Evolutionary conservation across 2,888 invertebrate genomes (phyloP).

Genomic region (Hemaris fuciformis): DNA sequence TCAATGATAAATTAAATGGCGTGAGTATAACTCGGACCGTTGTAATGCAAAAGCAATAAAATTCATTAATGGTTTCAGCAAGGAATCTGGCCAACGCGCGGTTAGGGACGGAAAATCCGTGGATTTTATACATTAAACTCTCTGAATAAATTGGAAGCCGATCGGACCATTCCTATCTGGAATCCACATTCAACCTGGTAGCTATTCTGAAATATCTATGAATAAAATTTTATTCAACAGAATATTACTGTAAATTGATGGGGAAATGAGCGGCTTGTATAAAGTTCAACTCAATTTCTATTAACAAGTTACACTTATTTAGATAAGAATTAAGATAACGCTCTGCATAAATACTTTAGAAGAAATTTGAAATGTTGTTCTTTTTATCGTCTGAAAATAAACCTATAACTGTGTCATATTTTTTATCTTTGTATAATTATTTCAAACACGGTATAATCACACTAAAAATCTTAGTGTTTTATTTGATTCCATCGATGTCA

Average conservation of each 20-base stretch:
- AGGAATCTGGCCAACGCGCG: slow-evolving; percentile 50
- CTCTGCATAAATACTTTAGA: neutral
- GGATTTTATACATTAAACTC: slow-evolving; percentile 63
- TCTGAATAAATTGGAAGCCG: slow-evolving; percentile 68
- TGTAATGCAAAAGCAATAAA: slow-evolving; percentile 59
- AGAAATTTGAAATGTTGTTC: no score
- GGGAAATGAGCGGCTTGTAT: neutral
- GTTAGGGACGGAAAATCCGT: slow-evolving; percentile 52
- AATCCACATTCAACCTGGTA: slow-evolving; percentile 45
- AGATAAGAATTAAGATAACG: neutral
- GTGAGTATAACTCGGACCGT: slow-evolving; percentile 39
- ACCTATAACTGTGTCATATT: no score
- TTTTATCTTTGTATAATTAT: no score
- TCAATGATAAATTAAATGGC: slow-evolving; percentile 42
- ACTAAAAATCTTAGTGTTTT: no score
- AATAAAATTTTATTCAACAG: slow-evolving; percentile 46
- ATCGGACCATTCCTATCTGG: slow-evolving; percentile 57
- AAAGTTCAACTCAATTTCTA: neutral
- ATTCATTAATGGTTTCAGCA: slow-evolving; percentile 59
- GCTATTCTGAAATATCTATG: slow-evolving; percentile 44
- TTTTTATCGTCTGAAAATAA: no score
- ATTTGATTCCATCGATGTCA: no score
- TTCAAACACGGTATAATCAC: no score
- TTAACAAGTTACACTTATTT: neutral
- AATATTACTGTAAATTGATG: slow-evolving; percentile 34